Percentiles rank a stretch among this genome's conserved stretches.
Evolutionary conservation across 2,888 invertebrate species (phyloP).

Genomic region (Tricholauxania praeusta): DNA sequence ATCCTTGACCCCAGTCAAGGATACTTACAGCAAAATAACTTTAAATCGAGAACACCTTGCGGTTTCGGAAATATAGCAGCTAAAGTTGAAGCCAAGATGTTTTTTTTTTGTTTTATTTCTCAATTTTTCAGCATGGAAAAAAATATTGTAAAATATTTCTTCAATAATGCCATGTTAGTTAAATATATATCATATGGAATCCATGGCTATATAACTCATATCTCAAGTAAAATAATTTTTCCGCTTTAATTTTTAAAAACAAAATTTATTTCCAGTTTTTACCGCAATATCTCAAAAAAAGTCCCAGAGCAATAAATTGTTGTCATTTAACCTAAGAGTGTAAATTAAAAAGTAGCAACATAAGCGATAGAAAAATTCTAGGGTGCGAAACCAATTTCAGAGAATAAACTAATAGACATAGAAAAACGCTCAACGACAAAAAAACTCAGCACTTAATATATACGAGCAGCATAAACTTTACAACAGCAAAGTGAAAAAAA

Average conservation of each 20-base stretch:
- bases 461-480: background rate
- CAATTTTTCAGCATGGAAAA: no score
- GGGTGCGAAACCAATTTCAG: constrained; percentile 15
- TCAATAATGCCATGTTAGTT: no score
- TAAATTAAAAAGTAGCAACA: constrained; percentile 41
- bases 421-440: background rate
- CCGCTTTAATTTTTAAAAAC: background rate
- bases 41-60: no score
- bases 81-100: no score
- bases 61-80: no score
- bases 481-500: background rate
- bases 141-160: no score
- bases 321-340: constrained; percentile 42
- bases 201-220: no score
- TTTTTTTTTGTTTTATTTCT: no score
- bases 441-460: constrained; percentile 10
- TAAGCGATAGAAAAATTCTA: background rate
- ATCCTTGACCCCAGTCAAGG: no score
- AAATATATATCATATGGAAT: no score
- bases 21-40: no score
- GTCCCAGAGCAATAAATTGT: constrained; percentile 17
- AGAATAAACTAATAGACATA: background rate
- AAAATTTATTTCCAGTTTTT: constrained; percentile 14
- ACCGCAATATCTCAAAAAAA: constrained; percentile 17
- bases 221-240: no score